Conservation (phyloP, 1,140 invertebrate genomes). For the Pseudomyrmex flavicornis region DNA sequence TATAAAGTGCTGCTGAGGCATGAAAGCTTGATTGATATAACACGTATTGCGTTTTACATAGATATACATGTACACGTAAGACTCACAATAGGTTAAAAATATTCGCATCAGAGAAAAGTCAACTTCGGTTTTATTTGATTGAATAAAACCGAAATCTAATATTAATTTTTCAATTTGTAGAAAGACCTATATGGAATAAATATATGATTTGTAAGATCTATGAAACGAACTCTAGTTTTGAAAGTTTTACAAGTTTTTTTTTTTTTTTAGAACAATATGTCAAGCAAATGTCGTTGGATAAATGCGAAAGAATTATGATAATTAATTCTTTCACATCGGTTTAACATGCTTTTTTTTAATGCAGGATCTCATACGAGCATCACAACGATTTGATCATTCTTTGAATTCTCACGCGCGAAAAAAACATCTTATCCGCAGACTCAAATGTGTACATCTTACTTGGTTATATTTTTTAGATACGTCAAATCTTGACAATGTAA, state of each 20-base stretch:
- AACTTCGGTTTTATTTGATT: background rate
- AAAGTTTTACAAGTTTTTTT: background rate
- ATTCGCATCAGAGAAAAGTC: too few species aligned
- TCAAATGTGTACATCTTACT: too few species aligned
- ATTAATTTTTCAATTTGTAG: constrained; percentile 37
- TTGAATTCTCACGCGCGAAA: too few species aligned
- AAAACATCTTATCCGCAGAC: too few species aligned
- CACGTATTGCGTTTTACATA: background rate
- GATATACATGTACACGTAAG: background rate
- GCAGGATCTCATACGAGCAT: too few species aligned
- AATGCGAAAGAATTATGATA: too few species aligned
- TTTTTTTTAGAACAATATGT: constrained; percentile 1
- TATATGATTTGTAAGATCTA: constrained; percentile 34
- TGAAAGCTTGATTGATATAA: background rate
- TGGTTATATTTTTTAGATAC: too few species aligned
- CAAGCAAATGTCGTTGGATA: background rate
- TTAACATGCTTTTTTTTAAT: too few species aligned
- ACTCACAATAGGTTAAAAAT: background rate
- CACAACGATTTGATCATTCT: too few species aligned
- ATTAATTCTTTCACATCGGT: background rate
- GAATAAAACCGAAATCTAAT: background rate
- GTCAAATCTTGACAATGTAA: too few species aligned
- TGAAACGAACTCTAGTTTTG: constrained; percentile 14
- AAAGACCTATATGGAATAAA: constrained; percentile 35
- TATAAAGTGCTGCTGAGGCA: background rate